Percentiles rank a stretch among this genome's conserved stretches.
phyloP scores from a whole-genome alignment of 2,797 vertebrate species.

The Clarias laeviceps region DNA sequence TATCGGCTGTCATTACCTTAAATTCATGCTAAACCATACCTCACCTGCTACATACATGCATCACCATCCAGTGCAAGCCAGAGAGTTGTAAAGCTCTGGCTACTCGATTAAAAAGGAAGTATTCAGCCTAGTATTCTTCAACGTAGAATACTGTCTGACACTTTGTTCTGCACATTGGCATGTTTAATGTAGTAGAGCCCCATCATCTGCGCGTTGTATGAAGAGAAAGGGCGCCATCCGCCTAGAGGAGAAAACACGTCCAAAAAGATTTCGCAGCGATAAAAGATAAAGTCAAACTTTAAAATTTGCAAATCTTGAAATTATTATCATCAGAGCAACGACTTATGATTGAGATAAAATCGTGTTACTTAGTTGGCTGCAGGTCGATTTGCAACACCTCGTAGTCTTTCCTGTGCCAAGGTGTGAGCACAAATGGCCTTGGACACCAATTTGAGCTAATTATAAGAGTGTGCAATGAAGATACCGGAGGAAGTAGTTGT shows the following conservation, averaged over 20 bases:
- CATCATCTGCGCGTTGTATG: neutral
- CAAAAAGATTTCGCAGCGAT: neutral
- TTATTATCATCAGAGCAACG: neutral
- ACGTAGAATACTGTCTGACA: neutral
- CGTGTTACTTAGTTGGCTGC: no score
- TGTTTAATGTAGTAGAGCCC: neutral
- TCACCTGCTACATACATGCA: neutral
- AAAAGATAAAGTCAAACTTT: no score
- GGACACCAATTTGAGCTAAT: no score
- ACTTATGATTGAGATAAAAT: no score
- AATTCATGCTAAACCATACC: neutral
- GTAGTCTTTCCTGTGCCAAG: no score
- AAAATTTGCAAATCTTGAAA: no score
- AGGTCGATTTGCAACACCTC: no score
- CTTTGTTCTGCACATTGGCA: neutral
- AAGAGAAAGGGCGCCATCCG: neutral
- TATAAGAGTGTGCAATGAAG: no score
- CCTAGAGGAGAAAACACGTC: neutral
- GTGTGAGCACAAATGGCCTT: no score
- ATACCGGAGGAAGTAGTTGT: no score
- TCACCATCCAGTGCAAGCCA: neutral
- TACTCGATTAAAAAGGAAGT: neutral
- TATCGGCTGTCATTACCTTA: neutral
- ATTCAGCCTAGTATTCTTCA: neutral
- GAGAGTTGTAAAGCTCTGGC: neutral